Base-by-base conservation (phyloP, 2,888 invertebrate genomes). In the Toxonevra muliebris region DNA sequence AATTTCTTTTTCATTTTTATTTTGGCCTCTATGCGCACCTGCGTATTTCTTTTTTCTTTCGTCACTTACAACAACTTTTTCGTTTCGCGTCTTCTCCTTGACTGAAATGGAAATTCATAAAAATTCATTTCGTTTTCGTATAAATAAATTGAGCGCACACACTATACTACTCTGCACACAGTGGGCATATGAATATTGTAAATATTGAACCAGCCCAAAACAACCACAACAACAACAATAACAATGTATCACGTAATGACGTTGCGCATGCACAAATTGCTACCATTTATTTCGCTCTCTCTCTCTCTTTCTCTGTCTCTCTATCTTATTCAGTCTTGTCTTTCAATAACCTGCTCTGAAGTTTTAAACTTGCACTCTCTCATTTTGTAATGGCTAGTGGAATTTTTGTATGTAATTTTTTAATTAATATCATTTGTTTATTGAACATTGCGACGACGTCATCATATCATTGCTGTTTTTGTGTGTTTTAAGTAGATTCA, bases 221-320 rank as follows among this genome's bases (percentile, higher is more conserved):
- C 63, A 63, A 66, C 30, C 57, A 68, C 12, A 63, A 45, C 67
- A 64, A 58, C 41, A 64, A 53, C 17, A 59, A 42, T 3, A 62
- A 8, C 61, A 69, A 62, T 13, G 62, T 66, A 73, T 74, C 73
- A 73, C 70, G 73, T 73, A 74, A 73, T 73, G 71, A 64, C 65
- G 69, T 68, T 72, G 68, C 71, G 68, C 72, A 72, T 74, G 71
- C 73, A 69, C 69, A 66, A 15, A 11, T 19, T 13, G 12, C 40
- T 57, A 13, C 13, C 10, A 11, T 11, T 40, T 57, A 11, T 40
- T 57, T 9, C 57, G 7, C 13, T 12, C 30, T 12, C 12, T n/a
- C 5, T 57, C 9, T 12, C 13, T 57, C 15, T 2, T n/a, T 11
- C 20, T 57, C 57, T 7, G 8, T 48, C 54, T n/a, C 54, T 54